These are phyloP conservation scores for Diorhabda elongata DNA, from an alignment of 1,140 invertebrate genomes.

Conservation along the genomic window DNA sequence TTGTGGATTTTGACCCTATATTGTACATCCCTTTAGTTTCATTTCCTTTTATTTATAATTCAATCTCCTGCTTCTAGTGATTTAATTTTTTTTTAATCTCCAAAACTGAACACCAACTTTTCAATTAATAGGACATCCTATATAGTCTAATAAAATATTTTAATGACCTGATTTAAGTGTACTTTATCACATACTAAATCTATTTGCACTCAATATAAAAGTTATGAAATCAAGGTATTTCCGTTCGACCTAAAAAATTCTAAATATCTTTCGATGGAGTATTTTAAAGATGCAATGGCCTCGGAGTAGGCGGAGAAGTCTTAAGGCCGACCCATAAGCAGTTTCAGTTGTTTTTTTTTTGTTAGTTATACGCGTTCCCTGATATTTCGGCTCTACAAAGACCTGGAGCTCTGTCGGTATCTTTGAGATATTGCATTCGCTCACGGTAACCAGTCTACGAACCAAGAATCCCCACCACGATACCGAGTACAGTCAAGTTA, in stretches of 20 bases:
- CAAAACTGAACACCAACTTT: too few species aligned
- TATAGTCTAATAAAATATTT: too few species aligned
- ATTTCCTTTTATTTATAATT: too few species aligned
- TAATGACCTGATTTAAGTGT: too few species aligned
- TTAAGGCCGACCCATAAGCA: slow-evolving; percentile 10
- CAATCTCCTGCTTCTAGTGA: too few species aligned
- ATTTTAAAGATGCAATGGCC: slow-evolving; percentile 11
- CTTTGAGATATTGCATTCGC: slow-evolving; percentile 11
- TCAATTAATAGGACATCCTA: too few species aligned
- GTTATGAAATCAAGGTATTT: neutral
- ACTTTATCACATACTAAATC: too few species aligned
- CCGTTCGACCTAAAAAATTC: slow-evolving; percentile 7
- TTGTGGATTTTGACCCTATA: too few species aligned
- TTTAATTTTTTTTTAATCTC: too few species aligned
- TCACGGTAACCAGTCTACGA: slow-evolving; percentile 12
- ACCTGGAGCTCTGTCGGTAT: slow-evolving; percentile 5
- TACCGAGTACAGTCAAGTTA: slow-evolving; percentile 8
- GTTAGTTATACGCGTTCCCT: slow-evolving; percentile 4
- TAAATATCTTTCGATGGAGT: slow-evolving; percentile 6
- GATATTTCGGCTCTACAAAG: slow-evolving; percentile 14
- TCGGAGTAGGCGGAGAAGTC: slow-evolving; percentile 13
- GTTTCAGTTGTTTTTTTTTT: slow-evolving; percentile 8
- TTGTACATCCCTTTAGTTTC: too few species aligned
- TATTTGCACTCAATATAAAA: too few species aligned
- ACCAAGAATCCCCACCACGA: slow-evolving; percentile 8